Base-by-base conservation (phyloP, 2,113 vertebrate genomes). In the Conger conger region DNA sequence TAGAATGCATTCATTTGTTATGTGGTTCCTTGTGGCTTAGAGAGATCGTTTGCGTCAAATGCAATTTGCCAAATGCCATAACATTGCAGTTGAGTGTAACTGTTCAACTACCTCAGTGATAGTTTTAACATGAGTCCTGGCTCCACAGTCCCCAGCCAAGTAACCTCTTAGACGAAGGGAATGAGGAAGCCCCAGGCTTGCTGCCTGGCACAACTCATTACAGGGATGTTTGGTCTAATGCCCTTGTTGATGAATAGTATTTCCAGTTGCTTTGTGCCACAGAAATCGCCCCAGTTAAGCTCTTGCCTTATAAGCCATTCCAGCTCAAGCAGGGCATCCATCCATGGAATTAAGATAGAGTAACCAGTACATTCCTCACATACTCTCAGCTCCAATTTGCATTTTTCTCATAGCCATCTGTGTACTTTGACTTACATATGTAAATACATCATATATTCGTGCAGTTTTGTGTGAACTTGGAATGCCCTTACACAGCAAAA, bases 301-400 rank as follows among this genome's bases (percentile, higher is more conserved):
- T 73, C n/a, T 73, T 23, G 68, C 68, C 68, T 33, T 73, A 33
- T 73, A 13, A 73, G 68, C 68, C 27, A 73, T 73, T 11, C 68
- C n/a, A 33, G 11, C 68, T 73, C 68, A 73, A 6, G 27, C 68
- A 33, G n/a, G 60, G 68, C 9, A 13, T 73, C n/a, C 68, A 73
- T 33, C 68, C 68, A n/a, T 73, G 68, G 68, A 73, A 73, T 73
- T 73, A 73, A 73, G 68, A 73, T 42, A 79, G 36, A 79, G 77
- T 79, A 38, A 38, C 38, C 18, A 40, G 79, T 18, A n/a, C 79
- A 80, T 80, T 80, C 79, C 42, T 80, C 11, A 27, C 37, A 80
- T 80, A 42, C 79, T 42, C 79, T 80, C 79, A 42, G 23, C 37
- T n/a, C 23, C 27, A 40, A 79, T 40, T 40, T 79, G 35, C 77